Evolutionary conservation across 2,113 vertebrate genomes (phyloP).

Genomic region (Pantherophis guttatus): DNA sequence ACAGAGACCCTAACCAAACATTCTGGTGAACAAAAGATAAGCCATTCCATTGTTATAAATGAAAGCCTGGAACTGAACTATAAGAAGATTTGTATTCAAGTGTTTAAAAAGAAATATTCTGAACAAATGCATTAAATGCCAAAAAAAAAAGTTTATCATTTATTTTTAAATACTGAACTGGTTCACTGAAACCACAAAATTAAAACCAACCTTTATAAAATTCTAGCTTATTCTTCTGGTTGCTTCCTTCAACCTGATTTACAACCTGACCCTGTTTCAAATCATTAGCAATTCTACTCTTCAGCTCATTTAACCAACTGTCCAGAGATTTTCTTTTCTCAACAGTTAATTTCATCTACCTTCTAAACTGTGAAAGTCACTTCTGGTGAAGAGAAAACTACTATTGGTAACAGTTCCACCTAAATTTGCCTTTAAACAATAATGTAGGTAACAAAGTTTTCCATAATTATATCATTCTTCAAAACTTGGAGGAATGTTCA

Average conservation of each 20-base stretch:
- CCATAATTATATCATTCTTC: slow-evolving; percentile 32
- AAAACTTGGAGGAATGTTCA: slow-evolving; percentile 5
- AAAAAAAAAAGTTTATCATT: not conserved
- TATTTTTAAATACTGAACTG: not conserved
- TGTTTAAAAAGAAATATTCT: not conserved
- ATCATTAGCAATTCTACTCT: slow-evolving; percentile 19
- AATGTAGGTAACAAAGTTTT: slow-evolving; percentile 4
- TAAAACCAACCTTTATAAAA: slow-evolving; percentile 37
- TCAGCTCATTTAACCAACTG: slow-evolving; percentile 43
- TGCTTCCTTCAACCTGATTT: slow-evolving; percentile 23
- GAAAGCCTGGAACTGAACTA: not conserved
- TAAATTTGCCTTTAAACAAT: slow-evolving; percentile 11
- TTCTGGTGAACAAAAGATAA: not conserved
- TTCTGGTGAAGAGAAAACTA: slow-evolving; percentile 38
- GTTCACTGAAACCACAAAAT: slow-evolving; percentile 27
- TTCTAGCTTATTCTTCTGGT: not conserved
- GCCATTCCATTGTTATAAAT: not conserved
- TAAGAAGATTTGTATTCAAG: not conserved
- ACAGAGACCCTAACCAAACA: not conserved
- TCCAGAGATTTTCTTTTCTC: slow-evolving; percentile 17
- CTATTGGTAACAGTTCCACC: slow-evolving; percentile 30
- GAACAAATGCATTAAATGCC: not conserved
- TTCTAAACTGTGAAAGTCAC: slow-evolving; percentile 40
- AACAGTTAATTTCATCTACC: slow-evolving; percentile 39
- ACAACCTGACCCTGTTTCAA: slow-evolving; percentile 1